phyloP scores from a whole-genome alignment of 2,888 invertebrate genomes.

The Epinotia ramella region DNA sequence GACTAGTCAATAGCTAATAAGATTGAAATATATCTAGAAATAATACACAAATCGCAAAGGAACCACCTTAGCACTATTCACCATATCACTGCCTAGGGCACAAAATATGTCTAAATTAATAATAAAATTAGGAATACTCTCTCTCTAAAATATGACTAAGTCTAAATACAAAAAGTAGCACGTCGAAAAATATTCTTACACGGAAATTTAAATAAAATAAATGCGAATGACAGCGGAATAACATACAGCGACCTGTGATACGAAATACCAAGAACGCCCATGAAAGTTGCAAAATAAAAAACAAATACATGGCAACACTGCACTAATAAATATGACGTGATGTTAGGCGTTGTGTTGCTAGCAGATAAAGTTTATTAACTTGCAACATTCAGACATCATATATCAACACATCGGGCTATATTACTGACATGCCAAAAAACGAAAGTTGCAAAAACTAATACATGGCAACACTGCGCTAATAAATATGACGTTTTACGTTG shows the following conservation, averaged over 20 bases:
- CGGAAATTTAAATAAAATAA: slow-evolving; percentile 58
- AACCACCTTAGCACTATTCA: slow-evolving; percentile 54
- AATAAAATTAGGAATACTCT: slow-evolving; percentile 56
- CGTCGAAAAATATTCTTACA: slow-evolving; percentile 66
- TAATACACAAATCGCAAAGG: slow-evolving; percentile 61
- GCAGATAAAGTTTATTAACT: neutral
- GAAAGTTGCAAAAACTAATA: slow-evolving; percentile 5
- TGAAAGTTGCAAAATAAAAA: slow-evolving; percentile 5
- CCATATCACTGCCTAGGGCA: slow-evolving; percentile 58
- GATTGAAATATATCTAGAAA: slow-evolving; percentile 49
- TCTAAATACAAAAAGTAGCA: slow-evolving; percentile 62
- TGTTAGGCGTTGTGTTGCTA: neutral
- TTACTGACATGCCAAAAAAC: neutral
- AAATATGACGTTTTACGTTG: neutral
- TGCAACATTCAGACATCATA: neutral
- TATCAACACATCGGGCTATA: too few species aligned
- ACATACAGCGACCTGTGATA: slow-evolving; percentile 11
- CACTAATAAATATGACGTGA: neutral
- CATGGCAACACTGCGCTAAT: neutral
- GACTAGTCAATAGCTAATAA: slow-evolving; percentile 41
- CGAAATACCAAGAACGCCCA: neutral
- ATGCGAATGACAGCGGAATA: slow-evolving; percentile 58
- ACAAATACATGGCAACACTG: slow-evolving; percentile 4
- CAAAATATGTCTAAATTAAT: slow-evolving; percentile 51
- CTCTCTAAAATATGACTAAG: slow-evolving; percentile 59